Evolutionary conservation across 2,797 vertebrate genomes (phyloP).

Genomic region (Pyrocephalus nanus): DNA sequence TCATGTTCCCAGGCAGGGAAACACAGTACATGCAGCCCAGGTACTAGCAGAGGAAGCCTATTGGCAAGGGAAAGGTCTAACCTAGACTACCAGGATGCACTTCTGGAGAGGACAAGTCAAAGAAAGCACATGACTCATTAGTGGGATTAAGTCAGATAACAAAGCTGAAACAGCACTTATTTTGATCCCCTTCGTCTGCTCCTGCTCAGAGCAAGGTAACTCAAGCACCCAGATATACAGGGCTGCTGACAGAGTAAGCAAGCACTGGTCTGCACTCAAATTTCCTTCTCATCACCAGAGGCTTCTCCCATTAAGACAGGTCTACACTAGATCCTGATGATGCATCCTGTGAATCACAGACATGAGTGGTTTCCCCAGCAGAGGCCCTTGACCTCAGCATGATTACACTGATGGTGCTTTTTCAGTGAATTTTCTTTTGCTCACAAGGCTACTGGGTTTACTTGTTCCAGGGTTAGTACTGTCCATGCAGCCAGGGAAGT

Average conservation of each 20-base stretch:
- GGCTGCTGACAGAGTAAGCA: not conserved
- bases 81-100: not conserved
- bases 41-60: not conserved
- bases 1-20: not conserved
- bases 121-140: not conserved
- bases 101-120: not conserved
- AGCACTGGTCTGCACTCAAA: not conserved
- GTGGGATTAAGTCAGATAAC: not conserved
- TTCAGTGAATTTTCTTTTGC: not conserved
- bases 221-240: fast-evolving
- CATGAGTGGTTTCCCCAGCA: not conserved
- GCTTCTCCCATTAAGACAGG: not conserved
- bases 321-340: conserved; percentile 28
- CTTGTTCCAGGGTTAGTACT: not conserved
- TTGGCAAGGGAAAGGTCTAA: not conserved
- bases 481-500: not conserved
- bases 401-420: not conserved
- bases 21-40: not conserved
- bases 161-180: not conserved
- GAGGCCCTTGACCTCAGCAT: not conserved
- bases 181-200: not conserved
- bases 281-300: not conserved
- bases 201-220: not conserved
- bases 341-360: conserved; percentile 8
- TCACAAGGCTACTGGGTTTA: not conserved